Percentiles rank a stretch among this genome's conserved stretches.
Conservation (phyloP, 30 jellyfish, hydroid and myxozoan species). For the Hydractinia symbiolongicarpus region DNA sequence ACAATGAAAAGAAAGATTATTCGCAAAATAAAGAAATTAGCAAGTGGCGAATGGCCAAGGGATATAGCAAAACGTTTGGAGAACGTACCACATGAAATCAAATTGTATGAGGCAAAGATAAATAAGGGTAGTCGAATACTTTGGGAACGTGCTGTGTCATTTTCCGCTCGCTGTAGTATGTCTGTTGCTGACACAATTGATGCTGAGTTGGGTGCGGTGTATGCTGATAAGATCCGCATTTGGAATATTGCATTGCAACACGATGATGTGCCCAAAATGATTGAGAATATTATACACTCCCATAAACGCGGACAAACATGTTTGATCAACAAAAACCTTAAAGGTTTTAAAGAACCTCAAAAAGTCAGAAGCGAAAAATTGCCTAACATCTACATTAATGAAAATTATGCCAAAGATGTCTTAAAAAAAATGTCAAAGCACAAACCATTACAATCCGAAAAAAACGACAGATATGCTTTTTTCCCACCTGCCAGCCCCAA, state of each 20-base stretch:
- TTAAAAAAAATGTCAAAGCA: not conserved
- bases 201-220: conserved; percentile 27
- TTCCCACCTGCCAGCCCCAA: conserved; percentile 80
- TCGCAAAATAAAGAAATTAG: conserved; percentile 37
- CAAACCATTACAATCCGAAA: conserved; percentile 16
- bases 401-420: not conserved
- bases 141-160: conserved; percentile 77
- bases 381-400: conserved; percentile 12
- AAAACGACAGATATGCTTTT: conserved; percentile 24
- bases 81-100: conserved; percentile 34
- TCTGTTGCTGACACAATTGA: conserved; percentile 16
- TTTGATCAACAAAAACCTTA: conserved; percentile 32
- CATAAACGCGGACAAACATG: conserved; percentile 63
- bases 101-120: conserved; percentile 49
- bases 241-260: conserved; percentile 66
- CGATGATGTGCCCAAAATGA: conserved; percentile 47
- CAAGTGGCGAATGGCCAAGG: conserved; percentile 66
- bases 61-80: conserved; percentile 36
- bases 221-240: conserved; percentile 61
- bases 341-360: not conserved
- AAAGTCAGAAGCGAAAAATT: not conserved
- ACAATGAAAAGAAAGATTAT: conserved; percentile 36
- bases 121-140: conserved; percentile 47
- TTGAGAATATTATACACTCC: conserved; percentile 36
- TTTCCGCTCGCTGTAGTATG: conserved; percentile 57